Evolutionary conservation across 2,888 invertebrate species (phyloP).

Genomic region (Noctuana brunneofusca): DNA sequence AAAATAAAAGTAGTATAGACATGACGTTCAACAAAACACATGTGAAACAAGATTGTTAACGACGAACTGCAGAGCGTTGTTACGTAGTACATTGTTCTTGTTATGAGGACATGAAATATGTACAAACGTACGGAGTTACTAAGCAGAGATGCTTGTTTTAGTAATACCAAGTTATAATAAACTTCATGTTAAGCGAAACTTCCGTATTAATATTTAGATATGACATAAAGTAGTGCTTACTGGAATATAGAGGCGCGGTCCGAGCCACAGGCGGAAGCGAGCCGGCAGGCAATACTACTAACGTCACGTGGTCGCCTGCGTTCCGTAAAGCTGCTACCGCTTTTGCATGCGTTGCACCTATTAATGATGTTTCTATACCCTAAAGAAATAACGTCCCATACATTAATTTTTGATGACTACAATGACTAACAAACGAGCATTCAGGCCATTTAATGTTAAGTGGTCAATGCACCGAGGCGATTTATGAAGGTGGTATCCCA

Average conservation of each 20-base stretch:
- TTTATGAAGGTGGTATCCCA: no score
- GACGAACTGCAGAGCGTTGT: background rate
- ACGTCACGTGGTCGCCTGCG: slow-evolving; percentile 75
- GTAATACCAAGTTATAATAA: slow-evolving; percentile 28
- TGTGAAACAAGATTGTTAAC: slow-evolving; percentile 4
- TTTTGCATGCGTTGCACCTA: slow-evolving; percentile 77
- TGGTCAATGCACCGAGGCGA: no score
- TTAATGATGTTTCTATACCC: slow-evolving; percentile 76
- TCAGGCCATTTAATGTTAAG: background rate
- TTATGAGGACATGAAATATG: slow-evolving; percentile 21
- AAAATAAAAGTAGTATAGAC: background rate
- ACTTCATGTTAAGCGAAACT: slow-evolving; percentile 28
- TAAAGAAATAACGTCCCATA: slow-evolving; percentile 38
- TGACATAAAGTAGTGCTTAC: slow-evolving; percentile 54
- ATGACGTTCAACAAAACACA: background rate
- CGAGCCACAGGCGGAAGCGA: slow-evolving; percentile 69
- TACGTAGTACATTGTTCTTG: slow-evolving; percentile 12
- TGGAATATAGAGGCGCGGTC: slow-evolving; percentile 71
- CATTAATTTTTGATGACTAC: background rate
- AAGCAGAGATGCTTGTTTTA: slow-evolving; percentile 15
- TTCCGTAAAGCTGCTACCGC: slow-evolving; percentile 74
- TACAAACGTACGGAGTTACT: slow-evolving; percentile 11
- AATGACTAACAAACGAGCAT: background rate
- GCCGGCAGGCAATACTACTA: slow-evolving; percentile 73
- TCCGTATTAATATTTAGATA: slow-evolving; percentile 26